Base-by-base conservation (phyloP, 2,113 vertebrate species). In the Psephotus haematonotus region DNA sequence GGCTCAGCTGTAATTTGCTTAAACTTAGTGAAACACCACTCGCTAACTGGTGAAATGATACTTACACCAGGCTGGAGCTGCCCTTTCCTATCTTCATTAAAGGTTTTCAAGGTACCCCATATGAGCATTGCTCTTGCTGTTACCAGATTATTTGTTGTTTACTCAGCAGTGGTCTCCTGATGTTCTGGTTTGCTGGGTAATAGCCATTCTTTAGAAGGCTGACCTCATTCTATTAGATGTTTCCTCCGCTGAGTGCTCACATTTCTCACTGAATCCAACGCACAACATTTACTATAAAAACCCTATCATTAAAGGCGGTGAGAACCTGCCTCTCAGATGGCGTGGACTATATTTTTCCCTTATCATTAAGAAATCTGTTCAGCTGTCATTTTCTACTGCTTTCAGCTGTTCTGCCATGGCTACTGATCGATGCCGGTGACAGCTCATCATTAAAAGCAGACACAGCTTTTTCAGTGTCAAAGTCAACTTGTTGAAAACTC, bases 381-480 rank as follows among this genome's bases (percentile, higher is more conserved):
- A 1, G 55, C 83, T 94, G 89, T 78, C 92, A 63, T 47, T 71
- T 92, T 69, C 59, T 37, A 46, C 71, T 23, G 33, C 81, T 95
- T 62, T 76, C 50, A 84, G 86, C 87, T 92, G 70, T 41, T 94
- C 74, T 94, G 87, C 72, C 83, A 33, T n/a, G 22, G 88, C 86
- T 87, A 81, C 94, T 70, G 76, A 81, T 94, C 23, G 7, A 79
- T 74, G 85, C 81, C 85, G 67, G 35, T 70, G 85, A 90, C 91
- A 96, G 93, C 91, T 96, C 82, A 53, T 71, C 95, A 69, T 88
- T 74, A 92, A 71, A 67, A 93, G 90, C 68, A 68, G 76, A 84
- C 59, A 79, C 77, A 82, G 85, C 46, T 95, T 76, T 35, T 68
- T 74, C 68, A 13, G 74, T 83, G 74, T 46, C 93, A 68, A 82